These are phyloP conservation scores for Adoxophyes honmai DNA, from an alignment of 1,140 invertebrate genomes.

Conservation along the genomic window DNA sequence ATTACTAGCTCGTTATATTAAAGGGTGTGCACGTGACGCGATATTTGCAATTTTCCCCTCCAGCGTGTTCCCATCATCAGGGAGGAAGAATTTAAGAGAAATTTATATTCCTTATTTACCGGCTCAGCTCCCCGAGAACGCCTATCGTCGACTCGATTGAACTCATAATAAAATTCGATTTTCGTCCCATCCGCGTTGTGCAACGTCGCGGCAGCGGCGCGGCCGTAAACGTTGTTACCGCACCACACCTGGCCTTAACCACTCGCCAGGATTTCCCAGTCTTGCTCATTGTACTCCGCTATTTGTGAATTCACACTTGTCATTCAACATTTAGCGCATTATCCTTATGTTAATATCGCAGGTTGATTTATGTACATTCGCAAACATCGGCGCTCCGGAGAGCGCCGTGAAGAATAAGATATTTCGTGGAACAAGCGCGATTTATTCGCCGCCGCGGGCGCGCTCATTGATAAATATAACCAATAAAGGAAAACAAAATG, in stretches of 20 bases:
- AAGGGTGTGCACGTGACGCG: constrained; percentile 13
- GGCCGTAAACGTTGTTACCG: not conserved
- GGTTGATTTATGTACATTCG: constrained; percentile 10
- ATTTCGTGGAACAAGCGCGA: constrained; percentile 39
- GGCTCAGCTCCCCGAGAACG: constrained; percentile 29
- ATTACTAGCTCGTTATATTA: constrained; percentile 20
- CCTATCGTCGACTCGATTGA: constrained; percentile 27
- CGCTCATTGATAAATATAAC: constrained; percentile 51
- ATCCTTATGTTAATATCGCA: constrained; percentile 6
- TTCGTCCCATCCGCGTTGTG: not conserved
- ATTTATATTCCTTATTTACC: constrained; percentile 43
- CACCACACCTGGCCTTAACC: not conserved
- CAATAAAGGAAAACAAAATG: constrained; percentile 57
- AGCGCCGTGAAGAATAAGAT: constrained; percentile 21
- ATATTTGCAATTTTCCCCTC: constrained; percentile 29
- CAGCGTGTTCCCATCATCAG: constrained; percentile 26
- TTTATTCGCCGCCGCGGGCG: constrained; percentile 40
- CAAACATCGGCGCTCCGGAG: constrained; percentile 4
- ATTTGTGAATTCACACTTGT: no score
- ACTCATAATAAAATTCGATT: constrained; percentile 31
- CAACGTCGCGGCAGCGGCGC: not conserved
- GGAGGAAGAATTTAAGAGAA: constrained; percentile 37
- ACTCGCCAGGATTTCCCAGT: no score
- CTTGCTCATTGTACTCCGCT: no score
- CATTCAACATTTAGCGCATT: not conserved